Evolutionary conservation across 2,113 vertebrate species (phyloP).

Genomic region (Sinocyclocheilus anophthalmus): DNA sequence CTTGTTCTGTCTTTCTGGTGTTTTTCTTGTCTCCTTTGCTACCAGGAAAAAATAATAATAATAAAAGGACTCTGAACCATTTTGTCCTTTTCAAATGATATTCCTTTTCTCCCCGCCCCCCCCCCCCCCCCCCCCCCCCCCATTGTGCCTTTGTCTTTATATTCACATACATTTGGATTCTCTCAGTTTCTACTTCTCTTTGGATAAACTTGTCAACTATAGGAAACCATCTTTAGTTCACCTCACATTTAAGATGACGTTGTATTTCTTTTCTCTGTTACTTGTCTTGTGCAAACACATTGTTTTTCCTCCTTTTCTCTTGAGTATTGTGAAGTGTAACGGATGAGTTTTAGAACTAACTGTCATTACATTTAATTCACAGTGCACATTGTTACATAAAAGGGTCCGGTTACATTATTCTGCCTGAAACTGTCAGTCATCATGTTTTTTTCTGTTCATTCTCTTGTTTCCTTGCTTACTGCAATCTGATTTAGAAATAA

Average conservation of each 20-base stretch:
- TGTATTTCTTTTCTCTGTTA: conserved; percentile 3
- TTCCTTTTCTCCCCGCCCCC: too few relatives aligned
- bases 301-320: background rate
- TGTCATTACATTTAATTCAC: conserved; percentile 18
- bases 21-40: background rate
- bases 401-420: background rate
- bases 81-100: background rate
- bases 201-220: background rate
- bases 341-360: background rate
- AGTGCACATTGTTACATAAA: conserved; percentile 12
- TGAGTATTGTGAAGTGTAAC: background rate
- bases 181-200: background rate
- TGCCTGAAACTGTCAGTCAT: background rate
- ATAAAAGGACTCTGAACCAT: background rate
- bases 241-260: background rate
- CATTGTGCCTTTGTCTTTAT: background rate
- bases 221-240: background rate
- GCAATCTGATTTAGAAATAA: background rate
- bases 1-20: background rate
- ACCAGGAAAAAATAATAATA: too few relatives aligned
- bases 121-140: background rate
- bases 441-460: background rate
- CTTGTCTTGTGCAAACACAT: conserved; percentile 16
- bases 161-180: too few relatives aligned
- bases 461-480: background rate